Percentiles rank a stretch among this genome's conserved stretches.
Evolutionary conservation across 2,797 vertebrate species (phyloP).

Genomic region (Triplophysa yarkandensis): DNA sequence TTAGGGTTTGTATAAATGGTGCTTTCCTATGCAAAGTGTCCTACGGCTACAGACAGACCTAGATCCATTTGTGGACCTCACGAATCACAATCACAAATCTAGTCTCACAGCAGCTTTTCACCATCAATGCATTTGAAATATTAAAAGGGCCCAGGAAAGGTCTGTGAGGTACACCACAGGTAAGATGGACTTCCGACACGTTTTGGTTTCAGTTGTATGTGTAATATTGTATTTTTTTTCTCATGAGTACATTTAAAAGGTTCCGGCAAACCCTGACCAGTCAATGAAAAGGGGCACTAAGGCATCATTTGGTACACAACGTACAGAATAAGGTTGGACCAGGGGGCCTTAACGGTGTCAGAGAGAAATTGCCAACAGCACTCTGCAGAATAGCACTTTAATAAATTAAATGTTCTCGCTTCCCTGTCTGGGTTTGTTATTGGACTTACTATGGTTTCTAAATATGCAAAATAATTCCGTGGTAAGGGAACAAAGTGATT

Average conservation of each 20-base stretch:
- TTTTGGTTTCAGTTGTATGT: neutral
- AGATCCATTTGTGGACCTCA: neutral
- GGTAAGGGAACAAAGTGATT: conserved; percentile 10
- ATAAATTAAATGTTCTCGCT: conserved; percentile 62
- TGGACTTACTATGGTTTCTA: conserved; percentile 50
- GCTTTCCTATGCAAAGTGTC: neutral
- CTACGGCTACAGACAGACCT: neutral
- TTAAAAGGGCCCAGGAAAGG: neutral
- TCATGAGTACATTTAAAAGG: neutral
- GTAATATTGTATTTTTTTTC: neutral
- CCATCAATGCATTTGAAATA: neutral
- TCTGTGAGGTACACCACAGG: conserved; percentile 21
- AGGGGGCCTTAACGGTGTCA: neutral
- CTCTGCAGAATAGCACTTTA: conserved; percentile 59
- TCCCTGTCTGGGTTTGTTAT: conserved; percentile 51
- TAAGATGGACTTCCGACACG: neutral
- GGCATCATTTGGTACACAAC: conserved; percentile 15
- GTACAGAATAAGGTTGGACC: conserved; percentile 18
- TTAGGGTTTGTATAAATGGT: neutral
- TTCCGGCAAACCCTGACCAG: neutral
- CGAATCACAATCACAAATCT: neutral
- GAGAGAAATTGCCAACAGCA: conserved; percentile 52
- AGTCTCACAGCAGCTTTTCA: neutral
- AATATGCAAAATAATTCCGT: conserved; percentile 38
- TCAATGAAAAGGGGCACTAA: neutral